phyloP scores from a whole-genome alignment of 2,888 invertebrate genomes.

The Flexamia atlantica region DNA sequence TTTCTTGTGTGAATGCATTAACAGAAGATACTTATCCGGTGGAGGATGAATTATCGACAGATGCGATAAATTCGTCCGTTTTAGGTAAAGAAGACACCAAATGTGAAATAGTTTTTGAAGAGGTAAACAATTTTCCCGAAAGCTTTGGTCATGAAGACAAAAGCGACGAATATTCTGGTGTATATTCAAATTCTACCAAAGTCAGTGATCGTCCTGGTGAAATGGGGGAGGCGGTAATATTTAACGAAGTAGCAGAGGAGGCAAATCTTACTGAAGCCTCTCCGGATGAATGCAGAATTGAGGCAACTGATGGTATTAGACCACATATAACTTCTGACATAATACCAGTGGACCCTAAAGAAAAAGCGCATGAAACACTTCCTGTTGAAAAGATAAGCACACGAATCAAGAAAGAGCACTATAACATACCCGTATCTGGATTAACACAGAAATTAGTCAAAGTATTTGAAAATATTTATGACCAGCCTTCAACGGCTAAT shows the following conservation, averaged over 20 bases:
- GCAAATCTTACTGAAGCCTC: not conserved
- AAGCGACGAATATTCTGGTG: not conserved
- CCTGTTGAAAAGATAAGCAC: not conserved
- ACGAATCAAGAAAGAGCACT: not conserved
- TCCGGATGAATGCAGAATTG: not conserved
- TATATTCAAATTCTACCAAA: not conserved
- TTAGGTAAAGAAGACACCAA: not conserved
- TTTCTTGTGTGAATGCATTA: too few relatives aligned
- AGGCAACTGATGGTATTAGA: not conserved
- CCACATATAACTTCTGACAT: not conserved
- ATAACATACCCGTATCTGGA: not conserved
- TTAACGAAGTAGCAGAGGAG: not conserved
- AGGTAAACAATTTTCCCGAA: not conserved
- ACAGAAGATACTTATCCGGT: too few relatives aligned
- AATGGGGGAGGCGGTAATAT: not conserved
- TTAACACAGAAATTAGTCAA: constrained; percentile 23
- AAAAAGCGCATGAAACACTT: not conserved
- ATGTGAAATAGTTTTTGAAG: not conserved
- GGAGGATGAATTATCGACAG: too few relatives aligned
- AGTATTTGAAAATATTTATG: constrained; percentile 18
- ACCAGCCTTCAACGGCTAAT: not conserved
- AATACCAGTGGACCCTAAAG: not conserved
- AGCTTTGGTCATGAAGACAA: not conserved
- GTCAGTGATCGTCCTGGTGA: not conserved
- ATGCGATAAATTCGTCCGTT: too few relatives aligned